Percentiles rank a stretch among this genome's conserved stretches.
These are phyloP conservation scores for Acronicta alni DNA, from an alignment of 2,888 invertebrate genomes.

Conservation along the genomic window DNA sequence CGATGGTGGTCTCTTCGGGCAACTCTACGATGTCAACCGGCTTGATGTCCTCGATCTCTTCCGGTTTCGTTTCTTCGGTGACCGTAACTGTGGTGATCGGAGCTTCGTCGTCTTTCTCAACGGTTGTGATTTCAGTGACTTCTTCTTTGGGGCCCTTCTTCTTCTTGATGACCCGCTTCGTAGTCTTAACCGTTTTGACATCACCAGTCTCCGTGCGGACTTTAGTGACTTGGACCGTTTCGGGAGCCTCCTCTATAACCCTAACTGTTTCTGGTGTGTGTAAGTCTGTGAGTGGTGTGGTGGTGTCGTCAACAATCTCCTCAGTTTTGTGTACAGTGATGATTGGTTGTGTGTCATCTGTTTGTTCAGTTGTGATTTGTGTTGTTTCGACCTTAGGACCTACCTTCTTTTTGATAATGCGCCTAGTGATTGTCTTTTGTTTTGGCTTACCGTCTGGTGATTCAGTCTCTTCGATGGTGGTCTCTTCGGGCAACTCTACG, in stretches of 20 bases:
- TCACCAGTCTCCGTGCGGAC: background rate
- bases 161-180: background rate
- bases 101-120: constrained; percentile 72
- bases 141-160: constrained; percentile 4
- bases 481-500: background rate
- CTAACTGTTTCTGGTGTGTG: background rate
- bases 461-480: constrained; percentile 57
- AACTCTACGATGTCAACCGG: constrained; percentile 59
- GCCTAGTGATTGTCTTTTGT: constrained; percentile 55
- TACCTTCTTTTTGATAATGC: constrained; percentile 37
- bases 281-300: constrained; percentile 7
- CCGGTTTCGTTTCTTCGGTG: constrained; percentile 58
- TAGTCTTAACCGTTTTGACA: background rate
- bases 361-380: constrained; percentile 43
- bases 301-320: constrained; percentile 38
- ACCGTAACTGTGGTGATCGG: constrained; percentile 64
- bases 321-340: constrained; percentile 32
- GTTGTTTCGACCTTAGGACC: constrained; percentile 39
- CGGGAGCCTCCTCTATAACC: background rate
- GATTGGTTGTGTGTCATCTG: constrained; percentile 25
- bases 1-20: constrained; percentile 54
- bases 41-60: constrained; percentile 37
- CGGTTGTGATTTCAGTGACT: constrained; percentile 27
- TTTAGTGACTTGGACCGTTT: background rate
- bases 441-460: constrained; percentile 70